Base-by-base conservation (phyloP, 2,797 vertebrate genomes). In the Cryptoprocta ferox region DNA sequence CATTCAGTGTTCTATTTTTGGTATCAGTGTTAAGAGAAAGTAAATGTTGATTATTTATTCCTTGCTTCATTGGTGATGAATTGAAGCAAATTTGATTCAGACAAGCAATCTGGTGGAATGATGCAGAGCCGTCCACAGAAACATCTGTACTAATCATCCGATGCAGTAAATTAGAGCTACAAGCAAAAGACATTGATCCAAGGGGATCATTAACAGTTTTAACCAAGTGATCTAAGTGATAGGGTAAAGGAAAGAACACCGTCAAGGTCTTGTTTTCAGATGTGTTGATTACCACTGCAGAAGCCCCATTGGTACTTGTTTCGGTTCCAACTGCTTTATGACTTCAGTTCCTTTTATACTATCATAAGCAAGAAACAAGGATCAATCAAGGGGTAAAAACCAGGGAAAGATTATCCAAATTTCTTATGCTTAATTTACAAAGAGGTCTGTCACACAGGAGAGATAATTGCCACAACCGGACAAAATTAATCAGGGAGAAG, bases 101-200 rank as follows among this genome's bases (percentile, higher is more conserved):
- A 98, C 97, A 98, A 89, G 98, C 98, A 98, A 73, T 98, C 98
- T 98, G 95, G 98, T 98, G 97, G 98, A 99, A 98, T 98, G 98
- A 98, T 98, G 98, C 98, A 98, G 96, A 98, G 97, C 97, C 98
- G 97, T 98, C 98, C 98, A 98, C 97, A 97, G 98, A 98, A 98
- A 98, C 97, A 98, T 98, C 98, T 99, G 98, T 98, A 98, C 97
- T 98, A 98, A 98, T 98, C 98, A 97, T 98, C 97, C 98, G 98
- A 97, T 97, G 98, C 98, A 97, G 98, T 98, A 98, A 99, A 99
- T 99, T 98, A 99, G 97, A 98, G 97, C 96, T 98, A 97, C 98
- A 98, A 98, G 98, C 98, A 97, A 98, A 98, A 97, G 97, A 98
- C 98, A 99, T 99, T 98, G 98, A 99, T 99, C 98, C 98, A 98